Evolutionary conservation across 2,797 vertebrate species (phyloP).

Genomic region (Spinus pinus): DNA sequence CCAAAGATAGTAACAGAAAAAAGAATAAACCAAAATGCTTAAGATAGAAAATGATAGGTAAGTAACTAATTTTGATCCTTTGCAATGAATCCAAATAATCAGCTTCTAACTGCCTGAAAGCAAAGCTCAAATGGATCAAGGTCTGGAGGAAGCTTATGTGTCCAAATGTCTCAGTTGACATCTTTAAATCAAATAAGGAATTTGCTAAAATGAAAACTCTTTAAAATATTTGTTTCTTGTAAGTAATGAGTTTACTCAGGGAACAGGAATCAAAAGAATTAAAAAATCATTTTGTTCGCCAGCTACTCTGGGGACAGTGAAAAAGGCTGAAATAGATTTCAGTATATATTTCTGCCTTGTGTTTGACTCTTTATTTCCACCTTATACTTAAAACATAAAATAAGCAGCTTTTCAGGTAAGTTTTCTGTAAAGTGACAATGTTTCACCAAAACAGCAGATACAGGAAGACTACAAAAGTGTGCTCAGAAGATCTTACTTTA

Average conservation of each 20-base stretch:
- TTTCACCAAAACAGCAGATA: not conserved
- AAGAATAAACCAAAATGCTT: not conserved
- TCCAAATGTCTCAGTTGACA: not conserved
- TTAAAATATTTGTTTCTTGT: not conserved
- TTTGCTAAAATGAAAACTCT: not conserved
- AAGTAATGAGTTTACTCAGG: not conserved
- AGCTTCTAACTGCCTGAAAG: not conserved
- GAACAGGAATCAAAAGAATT: not conserved
- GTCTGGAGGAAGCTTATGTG: not conserved
- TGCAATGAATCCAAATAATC: not conserved
- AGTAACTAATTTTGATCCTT: not conserved
- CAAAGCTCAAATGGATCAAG: not conserved
- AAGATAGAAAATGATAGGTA: not conserved
- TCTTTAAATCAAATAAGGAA: not conserved
- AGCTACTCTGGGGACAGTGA: rapidly evolving
- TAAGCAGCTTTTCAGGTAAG: not conserved
- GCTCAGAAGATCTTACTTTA: not conserved
- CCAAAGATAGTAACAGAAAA: not conserved
- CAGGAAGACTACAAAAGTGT: not conserved
- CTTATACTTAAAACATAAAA: not conserved
- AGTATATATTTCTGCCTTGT: not conserved
- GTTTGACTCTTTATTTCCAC: not conserved
- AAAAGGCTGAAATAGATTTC: not conserved
- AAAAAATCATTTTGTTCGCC: not conserved
- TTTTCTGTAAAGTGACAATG: not conserved